A percentile compares a stretch with the other conserved stretches of the same genome.
Conservation (phyloP, 2,888 invertebrate species). For the Portevinia maculata region DNA sequence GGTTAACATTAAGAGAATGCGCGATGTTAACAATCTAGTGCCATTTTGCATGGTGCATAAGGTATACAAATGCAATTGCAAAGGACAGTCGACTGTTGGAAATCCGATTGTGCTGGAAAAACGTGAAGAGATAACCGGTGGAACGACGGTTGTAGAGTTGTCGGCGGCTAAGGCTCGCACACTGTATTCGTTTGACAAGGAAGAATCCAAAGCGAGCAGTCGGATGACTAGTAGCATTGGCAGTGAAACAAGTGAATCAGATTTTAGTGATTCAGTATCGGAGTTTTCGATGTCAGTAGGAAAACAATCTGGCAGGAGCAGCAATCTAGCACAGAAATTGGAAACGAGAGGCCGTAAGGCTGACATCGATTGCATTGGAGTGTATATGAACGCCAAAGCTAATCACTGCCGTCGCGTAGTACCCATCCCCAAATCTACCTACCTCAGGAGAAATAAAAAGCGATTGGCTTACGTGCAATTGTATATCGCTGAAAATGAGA, state of each 20-base stretch:
- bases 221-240: neutral
- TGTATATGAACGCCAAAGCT: slow-evolving; percentile 54
- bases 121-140: slow-evolving; percentile 72
- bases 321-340: neutral
- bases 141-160: slow-evolving; percentile 24
- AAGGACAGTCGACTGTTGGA: slow-evolving; percentile 81
- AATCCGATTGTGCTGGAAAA: slow-evolving; percentile 79
- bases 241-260: slow-evolving; percentile 17
- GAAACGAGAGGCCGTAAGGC: slow-evolving; percentile 46
- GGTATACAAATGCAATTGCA: slow-evolving; percentile 87
- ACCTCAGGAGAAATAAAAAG: slow-evolving; percentile 77
- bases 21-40: slow-evolving; percentile 83
- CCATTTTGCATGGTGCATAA: slow-evolving; percentile 88
- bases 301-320: neutral
- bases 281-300: neutral
- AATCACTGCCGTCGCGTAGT: slow-evolving; percentile 77
- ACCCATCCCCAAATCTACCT: slow-evolving; percentile 77
- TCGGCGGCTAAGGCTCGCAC: slow-evolving; percentile 72
- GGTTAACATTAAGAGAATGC: slow-evolving; percentile 78
- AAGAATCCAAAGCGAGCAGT: slow-evolving; percentile 44
- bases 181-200: slow-evolving; percentile 80
- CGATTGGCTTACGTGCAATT: slow-evolving; percentile 72
- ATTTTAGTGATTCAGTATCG: slow-evolving; percentile 20
- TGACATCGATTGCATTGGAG: slow-evolving; percentile 48
- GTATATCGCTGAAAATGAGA: slow-evolving; percentile 76